Conservation (phyloP, 1,140 invertebrate species). For the Heliconius himera region DNA sequence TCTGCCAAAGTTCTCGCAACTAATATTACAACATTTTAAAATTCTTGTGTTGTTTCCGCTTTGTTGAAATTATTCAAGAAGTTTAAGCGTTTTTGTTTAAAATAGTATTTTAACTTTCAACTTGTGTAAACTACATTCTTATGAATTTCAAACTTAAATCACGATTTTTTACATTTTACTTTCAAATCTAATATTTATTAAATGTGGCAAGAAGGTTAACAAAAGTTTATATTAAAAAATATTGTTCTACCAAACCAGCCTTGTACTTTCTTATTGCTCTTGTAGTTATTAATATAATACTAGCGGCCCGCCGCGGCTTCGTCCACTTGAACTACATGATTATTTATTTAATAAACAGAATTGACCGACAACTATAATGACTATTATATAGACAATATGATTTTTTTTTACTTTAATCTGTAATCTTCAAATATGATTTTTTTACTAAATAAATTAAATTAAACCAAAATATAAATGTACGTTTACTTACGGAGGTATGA, state of each 20-base stretch:
- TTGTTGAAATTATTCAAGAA: neutral
- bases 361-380: no score
- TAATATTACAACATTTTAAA: neutral
- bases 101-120: neutral
- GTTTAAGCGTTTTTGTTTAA: neutral
- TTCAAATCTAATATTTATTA: neutral
- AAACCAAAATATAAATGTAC: no score
- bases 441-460: no score
- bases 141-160: conserved; percentile 4
- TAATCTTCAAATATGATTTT: no score
- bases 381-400: no score
- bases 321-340: no score
- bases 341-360: no score
- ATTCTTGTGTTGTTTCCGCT: neutral
- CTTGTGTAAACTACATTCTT: conserved; percentile 9
- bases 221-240: neutral
- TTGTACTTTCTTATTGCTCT: no score
- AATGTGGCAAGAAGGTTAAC: neutral
- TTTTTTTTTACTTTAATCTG: no score
- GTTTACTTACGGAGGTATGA: no score
- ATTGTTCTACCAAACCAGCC: neutral
- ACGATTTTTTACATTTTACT: neutral
- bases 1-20: neutral
- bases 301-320: no score
- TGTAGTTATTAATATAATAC: no score